phyloP scores from a whole-genome alignment of 2,888 invertebrate species.

The Lepidochrysops patricia region DNA sequence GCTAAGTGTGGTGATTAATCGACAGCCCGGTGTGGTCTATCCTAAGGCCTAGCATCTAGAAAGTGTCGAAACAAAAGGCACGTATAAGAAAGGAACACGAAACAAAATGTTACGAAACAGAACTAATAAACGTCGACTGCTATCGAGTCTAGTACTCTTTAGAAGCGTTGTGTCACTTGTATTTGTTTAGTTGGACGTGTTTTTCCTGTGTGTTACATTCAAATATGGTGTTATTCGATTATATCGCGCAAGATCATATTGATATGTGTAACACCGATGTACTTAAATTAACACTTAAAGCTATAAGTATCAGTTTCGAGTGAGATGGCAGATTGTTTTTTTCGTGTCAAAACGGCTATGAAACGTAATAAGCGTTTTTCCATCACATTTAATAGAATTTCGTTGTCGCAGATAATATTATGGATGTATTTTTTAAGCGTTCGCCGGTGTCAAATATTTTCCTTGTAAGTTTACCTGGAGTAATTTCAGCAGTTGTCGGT shows the following conservation, averaged over 20 bases:
- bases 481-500: slow-evolving; percentile 58
- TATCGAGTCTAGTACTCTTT: slow-evolving; percentile 70
- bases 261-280: slow-evolving; percentile 41
- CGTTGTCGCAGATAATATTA: slow-evolving; percentile 17
- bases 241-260: slow-evolving; percentile 28
- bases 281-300: slow-evolving; percentile 69
- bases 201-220: slow-evolving; percentile 9
- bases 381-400: slow-evolving; percentile 17
- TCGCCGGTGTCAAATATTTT: slow-evolving; percentile 37
- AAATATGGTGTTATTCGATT: slow-evolving; percentile 28
- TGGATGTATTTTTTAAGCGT: slow-evolving; percentile 47
- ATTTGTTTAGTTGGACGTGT: slow-evolving; percentile 28
- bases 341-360: not conserved
- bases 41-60: slow-evolving; percentile 74
- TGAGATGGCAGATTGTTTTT: slow-evolving; percentile 29
- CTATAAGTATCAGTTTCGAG: slow-evolving; percentile 57
- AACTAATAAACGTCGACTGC: slow-evolving; percentile 69
- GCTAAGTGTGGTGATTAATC: slow-evolving; percentile 71
- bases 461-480: slow-evolving; percentile 36
- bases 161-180: slow-evolving; percentile 62
- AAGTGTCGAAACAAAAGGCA: slow-evolving; percentile 70
- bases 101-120: slow-evolving; percentile 53
- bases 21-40: slow-evolving; percentile 72
- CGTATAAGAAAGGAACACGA: slow-evolving; percentile 51
- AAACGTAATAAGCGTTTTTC: slow-evolving; percentile 14